A percentile compares a stretch with the other conserved stretches of the same genome.
Conservation (phyloP, 2,797 vertebrate species). For the Sebastes flavidus region DNA sequence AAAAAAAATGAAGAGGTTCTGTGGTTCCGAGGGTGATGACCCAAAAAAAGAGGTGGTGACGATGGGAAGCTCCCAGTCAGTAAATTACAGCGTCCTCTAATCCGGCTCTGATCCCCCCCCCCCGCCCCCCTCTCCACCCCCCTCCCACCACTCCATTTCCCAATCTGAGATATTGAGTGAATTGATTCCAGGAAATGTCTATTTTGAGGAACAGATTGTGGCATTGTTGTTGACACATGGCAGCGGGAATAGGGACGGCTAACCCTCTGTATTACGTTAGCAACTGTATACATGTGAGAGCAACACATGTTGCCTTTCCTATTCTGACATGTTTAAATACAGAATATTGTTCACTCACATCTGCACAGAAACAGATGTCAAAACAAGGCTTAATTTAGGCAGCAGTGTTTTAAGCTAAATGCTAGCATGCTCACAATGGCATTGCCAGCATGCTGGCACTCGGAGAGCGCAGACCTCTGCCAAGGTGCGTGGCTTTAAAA, state of each 20-base stretch:
- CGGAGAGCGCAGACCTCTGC: too few relatives aligned
- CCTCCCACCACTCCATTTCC: conserved; percentile 26
- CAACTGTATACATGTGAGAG: background rate
- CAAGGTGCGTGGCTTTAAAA: too few relatives aligned
- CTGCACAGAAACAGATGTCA: background rate
- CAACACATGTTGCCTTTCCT: background rate
- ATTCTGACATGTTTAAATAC: background rate
- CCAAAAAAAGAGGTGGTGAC: conserved; percentile 12
- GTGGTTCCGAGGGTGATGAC: conserved; percentile 6
- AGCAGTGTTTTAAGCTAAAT: background rate
- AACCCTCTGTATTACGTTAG: background rate
- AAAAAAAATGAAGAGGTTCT: background rate
- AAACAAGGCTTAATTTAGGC: background rate
- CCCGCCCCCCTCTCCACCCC: background rate
- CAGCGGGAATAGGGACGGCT: background rate
- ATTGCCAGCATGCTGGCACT: too few relatives aligned
- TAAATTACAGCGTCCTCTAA: conserved; percentile 75
- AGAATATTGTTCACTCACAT: background rate
- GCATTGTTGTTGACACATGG: conserved; percentile 56
- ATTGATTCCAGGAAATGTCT: conserved; percentile 71
- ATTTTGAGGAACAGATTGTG: conserved; percentile 70
- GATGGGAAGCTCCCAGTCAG: conserved; percentile 49
- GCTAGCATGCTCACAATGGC: too few relatives aligned
- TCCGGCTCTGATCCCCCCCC: conserved; percentile 59
- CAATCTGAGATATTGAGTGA: conserved; percentile 58